A percentile compares a stretch with the other conserved stretches of the same genome.
These are phyloP conservation scores for Caenorhabditis japonica DNA, from an alignment of 2,888 invertebrate species.

Conservation along the genomic window DNA sequence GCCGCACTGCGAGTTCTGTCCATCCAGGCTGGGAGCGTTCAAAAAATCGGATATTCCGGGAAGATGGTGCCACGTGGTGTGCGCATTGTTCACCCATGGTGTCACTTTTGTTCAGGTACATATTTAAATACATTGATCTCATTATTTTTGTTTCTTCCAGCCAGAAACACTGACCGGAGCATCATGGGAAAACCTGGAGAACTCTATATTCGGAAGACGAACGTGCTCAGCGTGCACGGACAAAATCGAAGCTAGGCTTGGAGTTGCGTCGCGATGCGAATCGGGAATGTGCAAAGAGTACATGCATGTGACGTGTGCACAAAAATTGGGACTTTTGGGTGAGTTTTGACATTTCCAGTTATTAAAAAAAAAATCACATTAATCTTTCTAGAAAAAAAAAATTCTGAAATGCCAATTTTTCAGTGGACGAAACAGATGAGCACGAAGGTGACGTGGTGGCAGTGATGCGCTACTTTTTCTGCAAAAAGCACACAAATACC, in stretches of 20 bases:
- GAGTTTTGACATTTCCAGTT: neutral
- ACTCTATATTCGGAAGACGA: constrained; percentile 94
- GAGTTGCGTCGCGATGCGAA: constrained; percentile 96
- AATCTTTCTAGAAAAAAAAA: neutral
- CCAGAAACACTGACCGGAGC: constrained; percentile 83
- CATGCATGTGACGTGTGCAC: constrained; percentile 92
- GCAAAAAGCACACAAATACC: constrained; percentile 63
- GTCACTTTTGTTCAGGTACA: constrained; percentile 96
- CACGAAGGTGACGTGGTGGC: constrained; percentile 28
- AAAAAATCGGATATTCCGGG: constrained; percentile 84
- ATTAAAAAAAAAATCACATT: neutral
- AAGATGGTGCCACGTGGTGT: constrained; percentile 94
- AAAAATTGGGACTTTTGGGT: constrained; percentile 58
- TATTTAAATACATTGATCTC: constrained; percentile 78
- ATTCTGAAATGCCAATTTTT: constrained; percentile 63
- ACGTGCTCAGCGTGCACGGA: constrained; percentile 92
- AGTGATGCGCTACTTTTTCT: constrained; percentile 65
- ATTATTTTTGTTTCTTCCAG: neutral
- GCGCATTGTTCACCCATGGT: constrained; percentile 96
- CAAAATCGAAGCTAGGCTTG: constrained; percentile 88
- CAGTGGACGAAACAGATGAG: constrained; percentile 66
- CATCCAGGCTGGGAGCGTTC: constrained; percentile 88
- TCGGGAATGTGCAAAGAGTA: constrained; percentile 97
- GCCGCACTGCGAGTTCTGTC: constrained; percentile 94
- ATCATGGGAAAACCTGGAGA: constrained; percentile 96